Evolutionary conservation across 2,113 vertebrate genomes (phyloP).

Genomic region (Condylura cristata): DNA sequence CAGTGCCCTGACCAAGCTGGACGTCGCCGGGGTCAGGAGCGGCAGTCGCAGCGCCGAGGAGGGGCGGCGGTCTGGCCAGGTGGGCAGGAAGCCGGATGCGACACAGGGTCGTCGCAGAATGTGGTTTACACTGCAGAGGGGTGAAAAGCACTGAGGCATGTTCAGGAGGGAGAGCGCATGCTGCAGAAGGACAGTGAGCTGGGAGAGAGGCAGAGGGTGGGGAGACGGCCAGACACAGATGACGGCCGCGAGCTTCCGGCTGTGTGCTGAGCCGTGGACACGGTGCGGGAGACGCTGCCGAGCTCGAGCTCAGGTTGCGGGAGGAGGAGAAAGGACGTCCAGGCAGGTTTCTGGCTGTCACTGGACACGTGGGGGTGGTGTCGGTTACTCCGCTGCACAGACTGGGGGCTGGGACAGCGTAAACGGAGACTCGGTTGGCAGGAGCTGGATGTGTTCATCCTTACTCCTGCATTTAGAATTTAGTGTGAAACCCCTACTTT

Average conservation of each 20-base stretch:
- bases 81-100: neutral
- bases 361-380: too few species aligned
- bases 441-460: neutral
- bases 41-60: too few species aligned
- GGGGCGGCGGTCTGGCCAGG: neutral
- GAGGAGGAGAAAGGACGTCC: neutral
- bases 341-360: neutral
- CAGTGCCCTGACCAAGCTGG: neutral
- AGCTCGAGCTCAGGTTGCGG: rapidly evolving
- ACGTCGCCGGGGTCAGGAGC: too few species aligned
- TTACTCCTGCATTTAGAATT: neutral
- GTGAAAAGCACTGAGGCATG: neutral
- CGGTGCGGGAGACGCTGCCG: neutral
- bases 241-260: neutral
- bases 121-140: neutral
- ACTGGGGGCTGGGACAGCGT: neutral
- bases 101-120: neutral
- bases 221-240: neutral
- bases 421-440: too few species aligned
- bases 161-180: too few species aligned
- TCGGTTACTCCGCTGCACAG: neutral
- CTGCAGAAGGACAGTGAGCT: neutral
- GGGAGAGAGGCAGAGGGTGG: neutral
- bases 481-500: neutral
- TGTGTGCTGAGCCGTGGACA: neutral